A percentile compares a stretch with the other conserved stretches of the same genome.
phyloP scores from a whole-genome alignment of 2,888 invertebrate species.

The Cerastis rubricosa region DNA sequence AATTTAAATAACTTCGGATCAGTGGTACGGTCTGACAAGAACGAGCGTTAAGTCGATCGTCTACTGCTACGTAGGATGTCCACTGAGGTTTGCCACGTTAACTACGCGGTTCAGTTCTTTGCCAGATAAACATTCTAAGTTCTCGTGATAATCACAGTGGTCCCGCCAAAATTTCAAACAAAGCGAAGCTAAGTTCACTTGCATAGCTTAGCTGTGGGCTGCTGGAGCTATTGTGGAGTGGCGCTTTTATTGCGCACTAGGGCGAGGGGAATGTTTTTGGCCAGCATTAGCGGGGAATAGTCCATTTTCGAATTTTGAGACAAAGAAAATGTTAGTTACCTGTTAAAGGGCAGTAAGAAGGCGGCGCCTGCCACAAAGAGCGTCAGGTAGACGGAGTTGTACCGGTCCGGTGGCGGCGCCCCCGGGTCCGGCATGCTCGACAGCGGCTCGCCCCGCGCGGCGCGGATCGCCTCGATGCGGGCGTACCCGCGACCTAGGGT shows the following conservation, averaged over 20 bases:
- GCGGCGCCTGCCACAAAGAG: conserved; percentile 96
- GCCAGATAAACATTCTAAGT: not conserved
- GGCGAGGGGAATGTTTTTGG: not conserved
- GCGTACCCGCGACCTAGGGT: conserved; percentile 92
- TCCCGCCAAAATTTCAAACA: not conserved
- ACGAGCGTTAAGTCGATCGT: not conserved
- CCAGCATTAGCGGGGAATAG: not conserved
- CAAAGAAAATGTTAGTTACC: conserved; percentile 86
- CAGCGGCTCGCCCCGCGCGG: conserved; percentile 87
- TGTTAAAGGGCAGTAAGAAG: conserved; percentile 97
- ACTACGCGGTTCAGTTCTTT: not conserved
- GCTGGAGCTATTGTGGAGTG: too few species aligned
- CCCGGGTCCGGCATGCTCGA: conserved; percentile 85
- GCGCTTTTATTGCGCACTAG: too few species aligned
- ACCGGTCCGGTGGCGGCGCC: conserved; percentile 93
- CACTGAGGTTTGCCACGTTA: not conserved
- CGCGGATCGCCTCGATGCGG: conserved; percentile 91
- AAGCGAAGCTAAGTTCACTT: not conserved
- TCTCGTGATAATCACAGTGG: not conserved
- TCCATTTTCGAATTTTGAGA: not conserved
- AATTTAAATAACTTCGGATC: not conserved
- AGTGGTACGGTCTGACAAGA: not conserved
- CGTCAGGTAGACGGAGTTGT: conserved; percentile 93
- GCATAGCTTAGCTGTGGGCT: not conserved
- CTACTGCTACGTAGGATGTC: not conserved